Percentiles rank a stretch among this genome's conserved stretches.
phyloP scores from a whole-genome alignment of 2,797 vertebrate species.

The Gila robusta region DNA sequence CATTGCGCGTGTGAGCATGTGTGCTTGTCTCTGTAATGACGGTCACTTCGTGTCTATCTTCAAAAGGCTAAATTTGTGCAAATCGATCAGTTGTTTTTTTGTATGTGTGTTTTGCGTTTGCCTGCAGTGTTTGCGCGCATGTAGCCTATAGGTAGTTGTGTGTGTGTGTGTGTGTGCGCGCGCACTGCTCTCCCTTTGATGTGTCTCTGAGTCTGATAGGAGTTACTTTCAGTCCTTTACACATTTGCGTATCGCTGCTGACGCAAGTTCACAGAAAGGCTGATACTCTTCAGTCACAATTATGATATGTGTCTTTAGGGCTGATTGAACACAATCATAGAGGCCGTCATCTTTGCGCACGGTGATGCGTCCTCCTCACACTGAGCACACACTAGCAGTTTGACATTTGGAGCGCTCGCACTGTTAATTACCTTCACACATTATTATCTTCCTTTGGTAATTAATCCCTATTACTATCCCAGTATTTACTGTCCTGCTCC shows the following conservation, averaged over 20 bases:
- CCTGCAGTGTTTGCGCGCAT: constrained; percentile 16
- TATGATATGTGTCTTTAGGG: constrained; percentile 12
- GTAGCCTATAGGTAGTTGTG: constrained; percentile 16
- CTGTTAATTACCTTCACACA: constrained; percentile 63
- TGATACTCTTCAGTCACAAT: constrained; percentile 1
- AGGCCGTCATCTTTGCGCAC: constrained; percentile 41
- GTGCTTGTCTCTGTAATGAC: background rate
- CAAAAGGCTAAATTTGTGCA: background rate
- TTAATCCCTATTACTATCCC: constrained; percentile 71
- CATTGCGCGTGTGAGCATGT: background rate
- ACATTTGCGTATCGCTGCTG: constrained; percentile 32
- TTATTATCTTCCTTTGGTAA: constrained; percentile 70
- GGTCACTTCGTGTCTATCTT: constrained; percentile 15
- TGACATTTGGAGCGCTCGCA: constrained; percentile 54
- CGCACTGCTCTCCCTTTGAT: constrained; percentile 26
- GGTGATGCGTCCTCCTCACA: constrained; percentile 60
- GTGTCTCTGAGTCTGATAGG: constrained; percentile 22
- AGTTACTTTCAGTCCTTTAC: constrained; percentile 42
- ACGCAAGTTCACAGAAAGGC: constrained; percentile 19
- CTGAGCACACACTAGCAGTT: constrained; percentile 19
- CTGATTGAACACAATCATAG: constrained; percentile 31
- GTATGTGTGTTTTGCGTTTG: constrained; percentile 4
- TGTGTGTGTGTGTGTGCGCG: background rate
- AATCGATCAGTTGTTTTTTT: constrained; percentile 2
- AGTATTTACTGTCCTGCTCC: constrained; percentile 45